Percentiles rank a stretch among this genome's conserved stretches.
Evolutionary conservation across 2,797 vertebrate species (phyloP).

Genomic region (Semaprochilodus insignis): DNA sequence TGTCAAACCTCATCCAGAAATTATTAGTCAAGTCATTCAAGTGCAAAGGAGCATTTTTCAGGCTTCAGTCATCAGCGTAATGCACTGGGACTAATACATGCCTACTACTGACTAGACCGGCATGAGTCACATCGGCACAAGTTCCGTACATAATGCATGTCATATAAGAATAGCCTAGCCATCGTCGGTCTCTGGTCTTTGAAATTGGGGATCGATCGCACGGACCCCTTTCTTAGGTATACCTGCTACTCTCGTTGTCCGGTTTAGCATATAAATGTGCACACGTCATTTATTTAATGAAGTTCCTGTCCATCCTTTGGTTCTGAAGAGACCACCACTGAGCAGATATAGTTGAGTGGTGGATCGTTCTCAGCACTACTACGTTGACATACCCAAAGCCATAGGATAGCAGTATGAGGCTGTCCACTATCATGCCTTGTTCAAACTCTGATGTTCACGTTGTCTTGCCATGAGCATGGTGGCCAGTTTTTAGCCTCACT

Average conservation of each 20-base stretch:
- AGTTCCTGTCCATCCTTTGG: too few species aligned
- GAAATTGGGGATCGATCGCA: background rate
- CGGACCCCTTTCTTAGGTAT: background rate
- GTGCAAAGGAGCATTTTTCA: conserved; percentile 56
- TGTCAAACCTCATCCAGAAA: conserved; percentile 65
- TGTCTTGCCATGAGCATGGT: too few species aligned
- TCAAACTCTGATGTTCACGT: too few species aligned
- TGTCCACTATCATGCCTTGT: too few species aligned
- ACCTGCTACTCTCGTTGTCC: background rate
- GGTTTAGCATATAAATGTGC: too few species aligned
- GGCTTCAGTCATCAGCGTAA: conserved; percentile 56
- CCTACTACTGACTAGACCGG: conserved; percentile 35
- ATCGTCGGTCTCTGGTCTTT: background rate
- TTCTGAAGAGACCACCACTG: too few species aligned
- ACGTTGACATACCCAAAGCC: too few species aligned
- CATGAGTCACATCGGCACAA: conserved; percentile 22
- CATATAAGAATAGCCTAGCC: background rate
- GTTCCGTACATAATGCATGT: background rate
- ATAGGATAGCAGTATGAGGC: too few species aligned
- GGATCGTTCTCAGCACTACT: too few species aligned
- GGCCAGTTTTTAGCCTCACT: too few species aligned
- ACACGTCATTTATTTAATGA: too few species aligned
- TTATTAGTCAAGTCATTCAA: conserved; percentile 64
- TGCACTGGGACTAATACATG: conserved; percentile 54
- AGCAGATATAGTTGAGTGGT: too few species aligned